phyloP scores from a whole-genome alignment of 2,113 vertebrate genomes.

The Myiozetetes cayanensis region DNA sequence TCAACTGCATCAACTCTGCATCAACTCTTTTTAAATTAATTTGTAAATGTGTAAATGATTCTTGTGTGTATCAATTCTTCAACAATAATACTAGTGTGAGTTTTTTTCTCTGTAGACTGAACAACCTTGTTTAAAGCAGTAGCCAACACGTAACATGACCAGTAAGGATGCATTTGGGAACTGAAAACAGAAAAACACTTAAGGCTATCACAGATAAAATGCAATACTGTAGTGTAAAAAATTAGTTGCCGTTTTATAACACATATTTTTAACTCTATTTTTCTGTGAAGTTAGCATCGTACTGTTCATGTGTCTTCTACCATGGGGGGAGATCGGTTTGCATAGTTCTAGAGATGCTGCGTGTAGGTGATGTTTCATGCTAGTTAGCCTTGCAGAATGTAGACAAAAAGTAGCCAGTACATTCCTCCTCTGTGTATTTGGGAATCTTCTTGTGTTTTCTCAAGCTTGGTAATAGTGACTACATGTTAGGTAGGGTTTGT shows the following conservation, averaged over 20 bases:
- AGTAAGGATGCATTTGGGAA: not conserved
- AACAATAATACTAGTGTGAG: accelerated
- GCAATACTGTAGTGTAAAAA: not conserved
- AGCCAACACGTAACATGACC: not conserved
- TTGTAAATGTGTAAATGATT: not conserved
- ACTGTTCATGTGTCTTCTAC: not conserved
- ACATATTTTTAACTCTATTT: not conserved
- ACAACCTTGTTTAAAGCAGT: not conserved
- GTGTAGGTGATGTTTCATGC: not conserved
- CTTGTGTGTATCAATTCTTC: not conserved
- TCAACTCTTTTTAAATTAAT: not conserved
- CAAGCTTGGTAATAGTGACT: not conserved
- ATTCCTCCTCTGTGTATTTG: not conserved
- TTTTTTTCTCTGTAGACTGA: not conserved
- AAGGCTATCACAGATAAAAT: not conserved
- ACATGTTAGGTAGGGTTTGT: not conserved
- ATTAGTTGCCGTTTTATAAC: not conserved
- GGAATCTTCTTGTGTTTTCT: not conserved
- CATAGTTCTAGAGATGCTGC: not conserved
- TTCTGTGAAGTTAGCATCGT: not conserved
- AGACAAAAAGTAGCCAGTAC: not conserved
- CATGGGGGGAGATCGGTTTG: not conserved
- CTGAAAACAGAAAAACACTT: not conserved
- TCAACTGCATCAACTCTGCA: not conserved
- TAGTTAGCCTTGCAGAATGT: not conserved